Conservation (phyloP, 2,888 invertebrate genomes). For the Sesia apiformis region DNA sequence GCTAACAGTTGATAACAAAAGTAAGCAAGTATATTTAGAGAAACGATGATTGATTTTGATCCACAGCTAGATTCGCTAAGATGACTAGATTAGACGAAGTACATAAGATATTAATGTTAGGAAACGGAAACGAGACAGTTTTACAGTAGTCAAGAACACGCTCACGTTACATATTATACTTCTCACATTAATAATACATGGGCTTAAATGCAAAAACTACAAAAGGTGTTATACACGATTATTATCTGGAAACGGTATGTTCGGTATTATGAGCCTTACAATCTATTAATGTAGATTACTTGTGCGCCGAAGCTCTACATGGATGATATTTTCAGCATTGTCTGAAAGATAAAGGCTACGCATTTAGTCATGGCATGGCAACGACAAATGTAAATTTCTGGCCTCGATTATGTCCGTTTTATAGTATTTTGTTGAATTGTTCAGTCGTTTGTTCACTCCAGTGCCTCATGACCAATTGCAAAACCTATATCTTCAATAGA, state of each 20-base stretch:
- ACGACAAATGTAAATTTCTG: neutral
- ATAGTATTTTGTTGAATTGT: neutral
- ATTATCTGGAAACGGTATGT: slow-evolving; percentile 59
- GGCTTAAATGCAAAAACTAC: slow-evolving; percentile 70
- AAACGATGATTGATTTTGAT: no score
- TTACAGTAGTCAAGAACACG: slow-evolving; percentile 36
- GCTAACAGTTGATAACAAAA: no score
- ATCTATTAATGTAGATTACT: slow-evolving; percentile 45
- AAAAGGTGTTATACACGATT: slow-evolving; percentile 66
- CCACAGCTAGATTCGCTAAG: neutral
- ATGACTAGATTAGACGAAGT: slow-evolving; percentile 7
- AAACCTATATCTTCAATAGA: no score
- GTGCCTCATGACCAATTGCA: no score
- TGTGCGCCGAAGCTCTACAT: slow-evolving; percentile 70
- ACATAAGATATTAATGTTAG: slow-evolving; percentile 15
- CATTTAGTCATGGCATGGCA: neutral
- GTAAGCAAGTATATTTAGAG: no score
- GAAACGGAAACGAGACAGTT: slow-evolving; percentile 27
- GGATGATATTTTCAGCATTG: slow-evolving; percentile 52
- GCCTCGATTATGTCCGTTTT: neutral
- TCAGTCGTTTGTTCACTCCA: no score
- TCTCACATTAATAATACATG: slow-evolving; percentile 55
- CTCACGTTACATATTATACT: slow-evolving; percentile 34
- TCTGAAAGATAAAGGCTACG: slow-evolving; percentile 5
- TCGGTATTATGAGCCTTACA: slow-evolving; percentile 56